Base-by-base conservation (phyloP, 1,140 invertebrate species). In the Battus philenor region DNA sequence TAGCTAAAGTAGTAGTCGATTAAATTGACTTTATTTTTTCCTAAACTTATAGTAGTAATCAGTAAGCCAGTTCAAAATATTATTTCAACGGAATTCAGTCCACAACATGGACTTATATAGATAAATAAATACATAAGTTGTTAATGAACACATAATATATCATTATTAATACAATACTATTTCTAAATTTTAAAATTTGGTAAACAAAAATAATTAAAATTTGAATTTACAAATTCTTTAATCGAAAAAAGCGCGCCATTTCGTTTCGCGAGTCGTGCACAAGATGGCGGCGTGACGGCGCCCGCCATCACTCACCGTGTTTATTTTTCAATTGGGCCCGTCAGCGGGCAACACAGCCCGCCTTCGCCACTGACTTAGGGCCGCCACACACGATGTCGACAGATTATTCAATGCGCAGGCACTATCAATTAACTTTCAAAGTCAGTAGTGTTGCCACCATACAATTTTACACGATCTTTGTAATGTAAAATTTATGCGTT, bases 301-400 rank as follows among this genome's bases (percentile, higher is more conserved):
- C 26, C 47, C 48, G 54, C 48, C 59, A 62, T 69, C 69, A 63
- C 56, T 63, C 66, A 59, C 50, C 18, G 39, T 79, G 71, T 78
- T 79, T 79, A 77, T 79, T 79, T 79, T 79, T 75, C 73, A 79
- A 77, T 75, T 76, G 62, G 50, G 57, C 49, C 75, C 69, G 69
- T 73, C 71, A 68, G 59, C 60, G 63, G 44, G 48, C 32, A 31
- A 36, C 41, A 34, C 48, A 39, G 34, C 44, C 34, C 43, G 50
- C 34, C 22, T 45, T 15, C 39, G 47, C 11, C 26, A 16, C 30
- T 75, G 69, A 75, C 54, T 68, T 71, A 75, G 74, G 69, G 74
- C 56, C 60, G 69, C 71, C 71, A 75, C 74, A 74, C 69, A 74
- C 67, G 44, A 51, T 55, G 71, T 38, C 61, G 65, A 62, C 69